Percentiles rank a stretch among this genome's conserved stretches.
Conservation (phyloP, 2,797 vertebrate genomes). For the Poeciliopsis presidionis region DNA sequence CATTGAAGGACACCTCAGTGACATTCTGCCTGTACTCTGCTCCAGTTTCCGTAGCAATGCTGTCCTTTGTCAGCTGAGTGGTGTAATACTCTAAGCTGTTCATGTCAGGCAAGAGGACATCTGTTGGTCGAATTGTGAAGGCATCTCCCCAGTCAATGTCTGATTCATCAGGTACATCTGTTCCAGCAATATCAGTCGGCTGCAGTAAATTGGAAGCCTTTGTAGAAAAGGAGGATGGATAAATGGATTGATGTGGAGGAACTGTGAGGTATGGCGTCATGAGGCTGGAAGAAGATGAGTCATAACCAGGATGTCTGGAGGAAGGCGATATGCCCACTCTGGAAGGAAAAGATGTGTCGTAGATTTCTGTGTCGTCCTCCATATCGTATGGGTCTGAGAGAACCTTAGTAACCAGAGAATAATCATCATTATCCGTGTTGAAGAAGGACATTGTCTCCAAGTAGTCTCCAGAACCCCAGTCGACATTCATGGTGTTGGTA, state of each 20-base stretch:
- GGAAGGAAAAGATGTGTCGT: conserved; percentile 88
- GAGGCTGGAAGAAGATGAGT: conserved; percentile 53
- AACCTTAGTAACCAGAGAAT: conserved; percentile 75
- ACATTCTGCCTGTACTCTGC: conserved; percentile 72
- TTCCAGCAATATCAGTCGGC: conserved; percentile 36
- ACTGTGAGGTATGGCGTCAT: conserved; percentile 40
- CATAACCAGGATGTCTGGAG: conserved; percentile 66
- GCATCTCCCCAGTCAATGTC: conserved; percentile 68
- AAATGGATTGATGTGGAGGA: conserved; percentile 29
- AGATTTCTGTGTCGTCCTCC: conserved; percentile 85
- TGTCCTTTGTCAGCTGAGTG: conserved; percentile 65
- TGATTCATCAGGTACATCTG: conserved; percentile 43
- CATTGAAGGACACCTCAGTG: conserved; percentile 49
- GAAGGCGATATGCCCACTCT: conserved; percentile 83
- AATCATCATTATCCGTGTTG: conserved; percentile 74
- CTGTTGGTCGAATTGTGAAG: conserved; percentile 63
- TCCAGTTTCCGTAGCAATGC: conserved; percentile 36
- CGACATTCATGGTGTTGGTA: conserved; percentile 79
- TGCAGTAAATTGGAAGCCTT: conserved; percentile 40
- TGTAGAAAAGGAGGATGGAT: conserved; percentile 41
- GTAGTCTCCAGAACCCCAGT: conserved; percentile 89
- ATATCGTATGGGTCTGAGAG: conserved; percentile 80
- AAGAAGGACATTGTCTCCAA: conserved; percentile 85
- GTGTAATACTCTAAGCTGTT: conserved; percentile 80
- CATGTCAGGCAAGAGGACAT: conserved; percentile 76